phyloP scores from a whole-genome alignment of 2,797 vertebrate genomes.

The Emys orbicularis region DNA sequence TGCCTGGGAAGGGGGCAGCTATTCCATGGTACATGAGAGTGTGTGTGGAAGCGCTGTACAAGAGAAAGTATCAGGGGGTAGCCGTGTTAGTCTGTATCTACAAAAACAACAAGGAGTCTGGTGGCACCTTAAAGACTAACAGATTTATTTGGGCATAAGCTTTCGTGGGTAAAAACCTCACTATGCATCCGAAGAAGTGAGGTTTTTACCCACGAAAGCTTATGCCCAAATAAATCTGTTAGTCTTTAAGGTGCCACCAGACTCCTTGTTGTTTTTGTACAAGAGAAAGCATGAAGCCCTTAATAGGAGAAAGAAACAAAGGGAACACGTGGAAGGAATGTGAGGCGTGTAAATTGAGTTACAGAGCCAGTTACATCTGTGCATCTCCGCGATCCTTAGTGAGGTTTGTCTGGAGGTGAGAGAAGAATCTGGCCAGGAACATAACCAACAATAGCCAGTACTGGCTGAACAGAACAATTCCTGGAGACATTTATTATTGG shows the following conservation, averaged over 20 bases:
- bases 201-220: too few species aligned
- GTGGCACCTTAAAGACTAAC: too few species aligned
- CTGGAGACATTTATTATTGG: constrained; percentile 14
- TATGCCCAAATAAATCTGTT: too few species aligned
- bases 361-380: rapidly evolving
- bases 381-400: not conserved
- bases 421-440: constrained; percentile 40
- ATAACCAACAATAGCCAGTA: constrained; percentile 20
- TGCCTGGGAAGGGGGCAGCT: not conserved
- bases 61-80: not conserved
- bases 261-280: not conserved
- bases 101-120: too few species aligned
- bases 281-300: not conserved
- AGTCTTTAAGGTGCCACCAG: too few species aligned
- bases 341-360: not conserved
- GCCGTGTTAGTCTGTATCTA: too few species aligned
- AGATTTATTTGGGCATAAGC: too few species aligned
- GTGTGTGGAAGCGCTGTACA: not conserved
- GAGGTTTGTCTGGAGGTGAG: not conserved
- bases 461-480: constrained; percentile 35
- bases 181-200: too few species aligned
- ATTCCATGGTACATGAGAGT: not conserved
- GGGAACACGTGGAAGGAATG: not conserved
- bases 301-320: not conserved
- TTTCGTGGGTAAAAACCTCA: too few species aligned